Conservation (phyloP, 1,140 invertebrate species). For the Trinorchestia longiramus region DNA sequence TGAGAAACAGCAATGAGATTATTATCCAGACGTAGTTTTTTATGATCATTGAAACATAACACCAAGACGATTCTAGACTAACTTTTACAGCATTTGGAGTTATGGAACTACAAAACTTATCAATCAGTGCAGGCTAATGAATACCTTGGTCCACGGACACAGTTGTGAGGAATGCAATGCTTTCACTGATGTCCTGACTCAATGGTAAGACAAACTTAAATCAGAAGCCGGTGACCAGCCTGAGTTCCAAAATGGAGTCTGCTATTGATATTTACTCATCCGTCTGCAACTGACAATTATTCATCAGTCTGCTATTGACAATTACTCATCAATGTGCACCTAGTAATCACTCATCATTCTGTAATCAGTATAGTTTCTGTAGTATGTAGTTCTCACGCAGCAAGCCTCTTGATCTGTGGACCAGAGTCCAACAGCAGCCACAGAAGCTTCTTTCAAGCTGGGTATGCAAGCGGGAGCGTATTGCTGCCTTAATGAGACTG, state of each 20-base stretch:
- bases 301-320: too few species aligned
- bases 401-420: neutral
- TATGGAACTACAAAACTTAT: neutral
- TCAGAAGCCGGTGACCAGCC: neutral
- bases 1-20: neutral
- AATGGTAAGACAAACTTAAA: neutral
- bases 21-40: neutral
- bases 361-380: too few species aligned
- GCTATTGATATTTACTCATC: too few species aligned
- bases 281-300: neutral
- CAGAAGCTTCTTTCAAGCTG: neutral
- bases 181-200: neutral
- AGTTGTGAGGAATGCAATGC: neutral
- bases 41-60: neutral
- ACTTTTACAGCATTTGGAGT: too few species aligned
- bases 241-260: neutral
- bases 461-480: neutral
- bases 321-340: too few species aligned
- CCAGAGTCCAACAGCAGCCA: neutral
- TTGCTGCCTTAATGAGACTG: neutral
- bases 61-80: too few species aligned
- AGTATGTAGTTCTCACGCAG: neutral
- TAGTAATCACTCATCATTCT: too few species aligned
- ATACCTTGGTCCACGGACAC: neutral
- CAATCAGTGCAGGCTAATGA: neutral